These are phyloP conservation scores for Zosterops japonicus DNA, from an alignment of 2,113 vertebrate genomes.

Conservation along the genomic window DNA sequence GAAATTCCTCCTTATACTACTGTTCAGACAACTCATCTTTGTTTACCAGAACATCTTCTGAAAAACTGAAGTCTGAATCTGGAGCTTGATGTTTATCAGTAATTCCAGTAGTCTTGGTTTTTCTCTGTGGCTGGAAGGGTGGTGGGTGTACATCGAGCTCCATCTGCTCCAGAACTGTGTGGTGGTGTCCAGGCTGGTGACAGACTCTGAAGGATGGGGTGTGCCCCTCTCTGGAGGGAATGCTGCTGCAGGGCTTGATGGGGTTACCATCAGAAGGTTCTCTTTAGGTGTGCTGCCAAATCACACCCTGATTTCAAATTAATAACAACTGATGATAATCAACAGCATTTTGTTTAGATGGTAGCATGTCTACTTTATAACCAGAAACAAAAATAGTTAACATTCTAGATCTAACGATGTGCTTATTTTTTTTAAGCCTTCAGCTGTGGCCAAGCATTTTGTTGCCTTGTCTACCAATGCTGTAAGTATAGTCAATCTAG, in stretches of 20 bases:
- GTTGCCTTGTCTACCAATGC: conserved; percentile 96
- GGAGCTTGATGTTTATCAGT: background rate
- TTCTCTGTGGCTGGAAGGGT: background rate
- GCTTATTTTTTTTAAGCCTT: conserved; percentile 75
- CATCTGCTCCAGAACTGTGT: background rate
- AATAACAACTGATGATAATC: background rate
- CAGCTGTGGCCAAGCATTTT: conserved; percentile 95
- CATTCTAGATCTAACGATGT: background rate
- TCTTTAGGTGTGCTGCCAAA: background rate
- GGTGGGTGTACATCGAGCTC: fast-evolving
- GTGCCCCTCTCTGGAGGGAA: background rate
- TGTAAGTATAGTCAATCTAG: conserved; percentile 75
- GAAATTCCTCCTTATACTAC: background rate
- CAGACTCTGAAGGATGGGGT: background rate
- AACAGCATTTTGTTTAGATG: background rate
- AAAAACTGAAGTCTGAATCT: background rate
- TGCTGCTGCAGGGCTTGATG: background rate
- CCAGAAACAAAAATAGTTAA: background rate
- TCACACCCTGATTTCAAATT: background rate
- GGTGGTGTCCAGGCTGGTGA: background rate
- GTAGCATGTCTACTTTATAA: background rate
- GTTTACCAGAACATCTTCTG: background rate
- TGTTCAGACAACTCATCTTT: background rate
- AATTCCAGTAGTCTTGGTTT: background rate
- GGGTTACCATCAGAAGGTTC: background rate